These are phyloP conservation scores for Poecile atricapillus DNA, from an alignment of 2,113 vertebrate genomes.

Conservation along the genomic window DNA sequence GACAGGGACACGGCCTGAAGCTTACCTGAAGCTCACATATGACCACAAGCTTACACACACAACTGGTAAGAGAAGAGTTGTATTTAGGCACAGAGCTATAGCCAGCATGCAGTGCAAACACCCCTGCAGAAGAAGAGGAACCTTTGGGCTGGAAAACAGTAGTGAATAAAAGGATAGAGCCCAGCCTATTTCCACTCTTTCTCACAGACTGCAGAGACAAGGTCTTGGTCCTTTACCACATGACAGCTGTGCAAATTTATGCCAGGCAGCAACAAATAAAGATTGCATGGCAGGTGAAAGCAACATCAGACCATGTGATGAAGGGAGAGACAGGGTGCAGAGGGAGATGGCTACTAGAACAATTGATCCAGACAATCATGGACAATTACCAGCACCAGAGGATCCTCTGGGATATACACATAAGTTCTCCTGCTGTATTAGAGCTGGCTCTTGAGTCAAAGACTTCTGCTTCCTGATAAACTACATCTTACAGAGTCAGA, in stretches of 20 bases:
- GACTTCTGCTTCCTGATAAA: neutral
- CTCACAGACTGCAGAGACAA: neutral
- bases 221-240: neutral
- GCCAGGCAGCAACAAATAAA: neutral
- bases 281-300: neutral
- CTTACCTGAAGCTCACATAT: neutral
- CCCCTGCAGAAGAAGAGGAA: neutral
- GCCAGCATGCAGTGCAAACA: neutral
- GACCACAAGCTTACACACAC: neutral
- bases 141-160: neutral
- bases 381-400: neutral
- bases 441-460: neutral
- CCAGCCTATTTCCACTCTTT: neutral
- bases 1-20: neutral
- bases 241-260: neutral
- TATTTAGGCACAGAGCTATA: neutral
- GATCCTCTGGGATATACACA: neutral
- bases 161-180: neutral
- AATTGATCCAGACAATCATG: neutral
- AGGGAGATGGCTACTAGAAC: neutral
- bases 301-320: neutral
- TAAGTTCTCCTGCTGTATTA: neutral
- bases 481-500: neutral
- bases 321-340: neutral
- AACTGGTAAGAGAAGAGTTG: neutral